Percentiles rank a stretch among this genome's conserved stretches.
These are phyloP conservation scores for Tinea semifulvella DNA, from an alignment of 2,888 invertebrate genomes.

Conservation along the genomic window DNA sequence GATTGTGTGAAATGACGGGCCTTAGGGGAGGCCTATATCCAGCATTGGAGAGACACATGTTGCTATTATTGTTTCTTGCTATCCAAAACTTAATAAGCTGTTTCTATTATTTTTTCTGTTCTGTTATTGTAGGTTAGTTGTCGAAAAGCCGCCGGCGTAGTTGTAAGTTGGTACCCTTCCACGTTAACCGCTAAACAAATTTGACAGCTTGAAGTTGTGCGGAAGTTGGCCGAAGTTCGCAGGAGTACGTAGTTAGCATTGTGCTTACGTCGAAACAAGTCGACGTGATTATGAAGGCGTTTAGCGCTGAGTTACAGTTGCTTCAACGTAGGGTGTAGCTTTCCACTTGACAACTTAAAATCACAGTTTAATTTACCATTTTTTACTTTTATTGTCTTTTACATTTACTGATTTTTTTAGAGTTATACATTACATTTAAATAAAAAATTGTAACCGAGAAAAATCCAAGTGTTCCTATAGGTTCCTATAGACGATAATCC, in stretches of 20 bases:
- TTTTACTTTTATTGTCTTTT: no score
- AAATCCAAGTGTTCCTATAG: no score
- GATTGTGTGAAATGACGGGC: no score
- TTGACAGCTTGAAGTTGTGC: slow-evolving; percentile 63
- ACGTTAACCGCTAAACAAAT: slow-evolving; percentile 58
- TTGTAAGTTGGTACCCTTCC: slow-evolving; percentile 32
- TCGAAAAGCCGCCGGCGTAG: slow-evolving; percentile 13
- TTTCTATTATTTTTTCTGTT: no score
- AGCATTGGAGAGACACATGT: background rate
- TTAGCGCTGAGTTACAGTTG: slow-evolving; percentile 27
- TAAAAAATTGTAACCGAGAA: no score
- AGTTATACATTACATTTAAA: background rate
- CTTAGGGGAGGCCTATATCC: no score
- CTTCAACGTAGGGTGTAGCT: background rate
- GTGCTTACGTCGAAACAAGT: slow-evolving; percentile 56
- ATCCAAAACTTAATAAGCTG: no score
- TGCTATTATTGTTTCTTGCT: background rate
- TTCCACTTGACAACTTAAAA: slow-evolving; percentile 8
- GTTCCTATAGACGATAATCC: no score
- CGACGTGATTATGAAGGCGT: slow-evolving; percentile 60
- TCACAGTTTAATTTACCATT: background rate
- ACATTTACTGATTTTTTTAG: no score
- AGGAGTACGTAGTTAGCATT: slow-evolving; percentile 60
- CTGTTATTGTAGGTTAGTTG: slow-evolving; percentile 6
- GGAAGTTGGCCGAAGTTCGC: slow-evolving; percentile 42